Conservation (phyloP, 92 coral and sea anemone species). For the Montipora capitata region DNA sequence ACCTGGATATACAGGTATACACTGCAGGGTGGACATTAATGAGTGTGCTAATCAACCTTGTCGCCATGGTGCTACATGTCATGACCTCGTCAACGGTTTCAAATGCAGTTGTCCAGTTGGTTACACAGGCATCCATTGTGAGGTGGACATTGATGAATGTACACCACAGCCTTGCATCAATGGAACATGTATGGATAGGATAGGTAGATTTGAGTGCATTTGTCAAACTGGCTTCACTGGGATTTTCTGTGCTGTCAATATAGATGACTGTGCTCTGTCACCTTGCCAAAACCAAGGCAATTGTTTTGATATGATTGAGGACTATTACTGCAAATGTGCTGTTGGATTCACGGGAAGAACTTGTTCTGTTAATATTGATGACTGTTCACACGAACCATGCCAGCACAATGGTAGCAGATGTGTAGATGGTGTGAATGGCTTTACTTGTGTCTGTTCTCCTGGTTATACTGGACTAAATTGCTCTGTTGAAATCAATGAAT, state of each 20-base stretch:
- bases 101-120: constrained; percentile 78
- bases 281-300: constrained; percentile 87
- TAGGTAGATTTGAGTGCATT: constrained; percentile 77
- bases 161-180: constrained; percentile 70
- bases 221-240: constrained; percentile 83
- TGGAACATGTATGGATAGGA: constrained; percentile 84
- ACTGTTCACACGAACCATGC: constrained; percentile 78
- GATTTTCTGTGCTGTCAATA: constrained; percentile 68
- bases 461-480: constrained; percentile 88
- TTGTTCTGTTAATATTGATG: constrained; percentile 86
- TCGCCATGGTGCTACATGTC: constrained; percentile 72
- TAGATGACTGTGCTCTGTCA: constrained; percentile 72
- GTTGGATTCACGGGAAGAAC: constrained; percentile 86
- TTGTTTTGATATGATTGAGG: constrained; percentile 81
- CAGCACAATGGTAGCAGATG: constrained; percentile 81
- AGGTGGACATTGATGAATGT: constrained; percentile 81
- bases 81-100: constrained; percentile 80
- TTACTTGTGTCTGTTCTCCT: constrained; percentile 73
- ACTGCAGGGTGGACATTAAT: constrained; percentile 81
- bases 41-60: constrained; percentile 83
- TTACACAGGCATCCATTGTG: constrained; percentile 73
- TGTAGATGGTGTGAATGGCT: constrained; percentile 71
- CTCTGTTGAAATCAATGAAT: constrained; percentile 83
- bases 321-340: constrained; percentile 77
- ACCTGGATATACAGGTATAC: constrained; percentile 83